A percentile compares a stretch with the other conserved stretches of the same genome.
Evolutionary conservation across 1,140 invertebrate species (phyloP).

Genomic region (Aplysia californica): DNA sequence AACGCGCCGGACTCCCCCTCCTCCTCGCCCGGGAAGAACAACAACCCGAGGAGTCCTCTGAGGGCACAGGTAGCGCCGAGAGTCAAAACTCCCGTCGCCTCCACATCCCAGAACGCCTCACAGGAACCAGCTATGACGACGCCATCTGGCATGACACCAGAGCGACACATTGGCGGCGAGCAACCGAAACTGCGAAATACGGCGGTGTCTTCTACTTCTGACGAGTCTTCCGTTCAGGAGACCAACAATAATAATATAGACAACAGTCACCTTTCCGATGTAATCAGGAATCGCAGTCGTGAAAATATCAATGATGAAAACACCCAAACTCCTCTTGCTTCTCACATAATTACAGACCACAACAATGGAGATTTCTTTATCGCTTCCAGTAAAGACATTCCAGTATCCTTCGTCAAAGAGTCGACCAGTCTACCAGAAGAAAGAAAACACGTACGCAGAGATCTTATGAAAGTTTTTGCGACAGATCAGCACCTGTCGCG

Average conservation of each 20-base stretch:
- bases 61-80: not conserved
- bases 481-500: not conserved
- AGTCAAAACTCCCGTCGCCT: not conserved
- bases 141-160: not conserved
- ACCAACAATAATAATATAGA: too few relatives aligned
- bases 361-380: too few relatives aligned
- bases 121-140: not conserved
- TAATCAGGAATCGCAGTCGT: too few relatives aligned
- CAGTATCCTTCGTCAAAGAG: not conserved
- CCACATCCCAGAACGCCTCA: not conserved
- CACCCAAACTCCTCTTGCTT: too few relatives aligned
- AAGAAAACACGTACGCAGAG: not conserved
- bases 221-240: too few relatives aligned
- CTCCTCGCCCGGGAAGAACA: not conserved
- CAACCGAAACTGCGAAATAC: not conserved
- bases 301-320: too few relatives aligned
- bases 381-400: too few relatives aligned
- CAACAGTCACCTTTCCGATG: too few relatives aligned
- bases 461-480: not conserved
- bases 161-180: not conserved
- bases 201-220: too few relatives aligned
- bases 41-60: not conserved
- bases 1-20: conserved; percentile 7
- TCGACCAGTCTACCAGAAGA: not conserved
- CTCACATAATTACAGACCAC: too few relatives aligned